Conservation (phyloP, 2,113 vertebrate species). For the Lethenteron reissneri region DNA sequence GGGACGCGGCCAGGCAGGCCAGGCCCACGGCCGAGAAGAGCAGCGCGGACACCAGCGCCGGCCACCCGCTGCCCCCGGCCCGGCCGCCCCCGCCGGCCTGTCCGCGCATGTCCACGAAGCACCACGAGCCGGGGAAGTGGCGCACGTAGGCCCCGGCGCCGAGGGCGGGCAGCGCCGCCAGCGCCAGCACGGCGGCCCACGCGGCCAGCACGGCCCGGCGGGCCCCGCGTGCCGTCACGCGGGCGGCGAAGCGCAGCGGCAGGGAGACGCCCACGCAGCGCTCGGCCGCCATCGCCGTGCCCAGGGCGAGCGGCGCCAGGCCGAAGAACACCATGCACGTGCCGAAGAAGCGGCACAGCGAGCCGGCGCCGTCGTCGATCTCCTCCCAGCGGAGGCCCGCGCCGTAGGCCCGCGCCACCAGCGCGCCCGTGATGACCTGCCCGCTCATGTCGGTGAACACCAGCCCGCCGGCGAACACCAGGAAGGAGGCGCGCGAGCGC, state of each 20-base stretch:
- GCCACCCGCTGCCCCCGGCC: conserved; percentile 18
- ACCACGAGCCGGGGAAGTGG: conserved; percentile 79
- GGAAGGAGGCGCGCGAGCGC: conserved; percentile 69
- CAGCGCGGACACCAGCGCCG: conserved; percentile 32
- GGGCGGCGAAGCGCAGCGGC: conserved; percentile 72
- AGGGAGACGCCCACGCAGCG: conserved; percentile 68
- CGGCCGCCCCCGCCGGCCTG: conserved; percentile 39
- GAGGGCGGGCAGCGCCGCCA: conserved; percentile 57
- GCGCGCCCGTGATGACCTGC: conserved; percentile 63
- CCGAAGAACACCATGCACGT: conserved; percentile 84
- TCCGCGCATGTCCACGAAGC: conserved; percentile 57
- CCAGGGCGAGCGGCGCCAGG: conserved; percentile 60
- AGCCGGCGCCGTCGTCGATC: conserved; percentile 39
- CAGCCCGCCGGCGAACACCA: conserved; percentile 64
- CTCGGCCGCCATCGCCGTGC: conserved; percentile 79
- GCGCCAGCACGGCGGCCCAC: conserved; percentile 50
- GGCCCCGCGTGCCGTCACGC: conserved; percentile 47
- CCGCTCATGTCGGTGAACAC: conserved; percentile 76
- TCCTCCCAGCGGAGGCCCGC: conserved; percentile 45
- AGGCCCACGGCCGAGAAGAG: conserved; percentile 66
- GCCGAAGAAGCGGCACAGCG: conserved; percentile 59
- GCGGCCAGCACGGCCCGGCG: conserved; percentile 46
- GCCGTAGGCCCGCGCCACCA: conserved; percentile 60
- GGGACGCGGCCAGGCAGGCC: conserved; percentile 49
- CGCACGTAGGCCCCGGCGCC: conserved; percentile 48